Evolutionary conservation across 2,797 vertebrate genomes (phyloP), one percentile per base, ranked within the genome.

Genomic region (Megaceryle alcyon): DNA sequence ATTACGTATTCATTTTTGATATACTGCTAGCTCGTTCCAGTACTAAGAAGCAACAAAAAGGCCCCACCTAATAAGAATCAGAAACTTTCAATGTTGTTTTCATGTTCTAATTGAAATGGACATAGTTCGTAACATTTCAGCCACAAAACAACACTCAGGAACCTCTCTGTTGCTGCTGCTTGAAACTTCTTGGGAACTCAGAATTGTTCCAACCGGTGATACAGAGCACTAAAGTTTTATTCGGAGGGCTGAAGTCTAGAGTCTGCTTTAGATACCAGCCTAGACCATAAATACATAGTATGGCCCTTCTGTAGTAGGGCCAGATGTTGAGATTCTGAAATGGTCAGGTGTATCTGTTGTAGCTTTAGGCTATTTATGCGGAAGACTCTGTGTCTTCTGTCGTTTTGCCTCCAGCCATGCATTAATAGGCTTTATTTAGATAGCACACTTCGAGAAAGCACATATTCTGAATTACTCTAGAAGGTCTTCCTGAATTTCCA

Each of bases 121-220:
- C 75, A 43, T 78, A 71, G 31, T 75, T 61, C 20, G 28, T 48
- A 33, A 41, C 12, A 46, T 37, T 64, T 48, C 23, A 20, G 3
- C 43, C 25, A 31, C 35, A 39, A 59, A 75, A 41, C 21, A 65
- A 3, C 12, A 25, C 54, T 79, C 13, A 8, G 41, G 23, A 84
- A 12, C 26, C 26, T 39, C 33, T 37, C 39, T 11, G 1, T 63
- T 90, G 73, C 37, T 71, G 53, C 39, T 71, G 14, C 72, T 63
- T 88, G 33, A 90, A 87, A 82, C 35, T 70, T 70, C 43, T 35
- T 70, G 43, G 19, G 31, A 90, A 23, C 37, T 75, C 69, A 48
- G 57, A 59, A 29, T 61, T 79, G 19, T 84, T 88, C 66, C 37
- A 60, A 0, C 35, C 46, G 57, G 29, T 46, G 35, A 21, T 68